Percentiles rank a stretch among this genome's conserved stretches.
These are phyloP conservation scores for Lordiphosa stackelbergi DNA, from an alignment of 1,140 invertebrate species.

Conservation along the genomic window DNA sequence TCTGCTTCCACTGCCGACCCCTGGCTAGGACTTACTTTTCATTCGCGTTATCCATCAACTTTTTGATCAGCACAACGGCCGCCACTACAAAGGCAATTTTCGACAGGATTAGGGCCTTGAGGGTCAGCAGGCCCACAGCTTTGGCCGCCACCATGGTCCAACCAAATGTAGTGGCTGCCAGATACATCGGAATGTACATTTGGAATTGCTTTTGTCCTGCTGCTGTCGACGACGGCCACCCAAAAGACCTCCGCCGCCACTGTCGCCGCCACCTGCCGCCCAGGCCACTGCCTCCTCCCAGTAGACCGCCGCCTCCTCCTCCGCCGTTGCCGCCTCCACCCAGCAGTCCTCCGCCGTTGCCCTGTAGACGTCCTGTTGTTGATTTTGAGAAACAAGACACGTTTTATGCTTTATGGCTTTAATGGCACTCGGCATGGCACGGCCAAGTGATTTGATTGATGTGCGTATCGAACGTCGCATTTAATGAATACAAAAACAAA, in stretches of 20 bases:
- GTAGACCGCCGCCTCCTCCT: conserved; percentile 15
- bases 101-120: conserved; percentile 81
- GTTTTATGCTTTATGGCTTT: conserved; percentile 54
- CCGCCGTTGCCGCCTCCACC: conserved; percentile 27
- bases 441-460: conserved; percentile 53
- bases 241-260: conserved; percentile 74
- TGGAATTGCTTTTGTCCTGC: conserved; percentile 79
- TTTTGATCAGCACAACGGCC: conserved; percentile 79
- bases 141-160: conserved; percentile 80
- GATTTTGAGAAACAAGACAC: conserved; percentile 51
- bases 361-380: conserved; percentile 52
- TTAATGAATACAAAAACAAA: conserved; percentile 56
- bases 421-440: neutral
- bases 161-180: conserved; percentile 82
- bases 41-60: conserved; percentile 78
- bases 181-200: conserved; percentile 80
- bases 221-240: conserved; percentile 48
- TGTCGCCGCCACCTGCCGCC: conserved; percentile 27
- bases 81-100: conserved; percentile 82
- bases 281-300: conserved; percentile 26
- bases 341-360: conserved; percentile 39
- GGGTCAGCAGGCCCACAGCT: conserved; percentile 79
- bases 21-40: conserved; percentile 53
- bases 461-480: conserved; percentile 44
- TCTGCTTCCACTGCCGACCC: no score